phyloP scores from a whole-genome alignment of 2,888 invertebrate genomes.

The Melikaiella ostensackeni region DNA sequence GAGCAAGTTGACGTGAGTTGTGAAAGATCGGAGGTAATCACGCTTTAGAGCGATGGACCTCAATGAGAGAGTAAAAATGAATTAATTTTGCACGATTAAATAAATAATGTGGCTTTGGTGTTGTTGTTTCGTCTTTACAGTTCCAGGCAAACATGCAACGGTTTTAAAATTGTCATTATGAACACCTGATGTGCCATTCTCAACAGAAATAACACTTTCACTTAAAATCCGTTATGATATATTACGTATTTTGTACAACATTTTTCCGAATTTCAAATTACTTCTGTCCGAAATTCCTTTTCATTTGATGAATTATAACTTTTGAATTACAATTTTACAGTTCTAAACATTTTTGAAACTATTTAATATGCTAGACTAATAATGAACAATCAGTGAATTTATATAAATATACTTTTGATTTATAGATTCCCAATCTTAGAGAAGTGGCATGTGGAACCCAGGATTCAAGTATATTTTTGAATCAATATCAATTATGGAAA shows the following conservation, averaged over 20 bases:
- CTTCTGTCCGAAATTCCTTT: too few species aligned
- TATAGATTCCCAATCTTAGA: too few species aligned
- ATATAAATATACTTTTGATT: too few species aligned
- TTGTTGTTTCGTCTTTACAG: not conserved
- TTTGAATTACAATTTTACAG: too few species aligned
- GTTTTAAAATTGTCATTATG: not conserved
- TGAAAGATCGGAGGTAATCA: slow-evolving; percentile 4
- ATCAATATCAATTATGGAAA: too few species aligned
- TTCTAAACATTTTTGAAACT: too few species aligned
- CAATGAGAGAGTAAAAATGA: not conserved
- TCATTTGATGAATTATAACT: too few species aligned
- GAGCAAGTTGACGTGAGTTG: slow-evolving; percentile 1
- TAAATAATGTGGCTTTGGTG: not conserved
- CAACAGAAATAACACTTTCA: not conserved
- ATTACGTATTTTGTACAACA: not conserved
- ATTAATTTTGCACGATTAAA: not conserved
- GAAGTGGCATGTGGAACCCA: too few species aligned
- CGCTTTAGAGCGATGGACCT: not conserved
- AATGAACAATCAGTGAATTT: too few species aligned
- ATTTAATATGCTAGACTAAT: too few species aligned
- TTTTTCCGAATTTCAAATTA: too few species aligned
- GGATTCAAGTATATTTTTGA: too few species aligned
- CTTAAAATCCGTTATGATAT: not conserved
- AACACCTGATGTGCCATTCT: not conserved
- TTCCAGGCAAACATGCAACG: not conserved